Conservation (phyloP, 1,140 invertebrate genomes). For the Ooceraea biroi region DNA sequence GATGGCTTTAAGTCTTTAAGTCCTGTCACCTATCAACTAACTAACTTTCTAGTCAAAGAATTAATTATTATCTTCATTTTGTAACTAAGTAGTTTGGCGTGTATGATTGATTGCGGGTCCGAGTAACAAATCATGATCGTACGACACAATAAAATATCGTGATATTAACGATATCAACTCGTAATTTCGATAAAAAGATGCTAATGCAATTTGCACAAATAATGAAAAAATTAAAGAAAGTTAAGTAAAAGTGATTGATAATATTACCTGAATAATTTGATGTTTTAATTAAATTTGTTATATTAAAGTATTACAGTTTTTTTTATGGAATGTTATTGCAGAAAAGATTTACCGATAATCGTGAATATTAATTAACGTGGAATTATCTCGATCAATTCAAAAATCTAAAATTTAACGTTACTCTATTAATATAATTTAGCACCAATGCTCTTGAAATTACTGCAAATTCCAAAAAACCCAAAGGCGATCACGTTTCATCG, state of each 20-base stretch:
- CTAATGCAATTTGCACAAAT: background rate
- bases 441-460: conserved; percentile 1
- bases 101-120: background rate
- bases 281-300: background rate
- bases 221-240: background rate
- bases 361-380: too few species aligned
- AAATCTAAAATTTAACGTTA: background rate
- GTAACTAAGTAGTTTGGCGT: background rate
- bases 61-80: conserved; percentile 49
- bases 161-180: background rate
- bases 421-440: too few species aligned
- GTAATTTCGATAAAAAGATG: background rate
- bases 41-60: conserved; percentile 40
- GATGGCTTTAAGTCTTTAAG: conserved; percentile 48
- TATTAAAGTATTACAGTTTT: background rate
- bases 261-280: background rate
- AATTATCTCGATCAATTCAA: background rate
- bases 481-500: background rate
- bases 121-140: conserved; percentile 1
- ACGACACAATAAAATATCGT: background rate
- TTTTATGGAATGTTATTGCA: background rate
- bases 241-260: background rate
- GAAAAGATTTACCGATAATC: background rate
- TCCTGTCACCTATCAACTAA: background rate
- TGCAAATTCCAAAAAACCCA: background rate